phyloP scores from a whole-genome alignment of 2,113 vertebrate genomes.

The Rhadina sibilatrix region DNA sequence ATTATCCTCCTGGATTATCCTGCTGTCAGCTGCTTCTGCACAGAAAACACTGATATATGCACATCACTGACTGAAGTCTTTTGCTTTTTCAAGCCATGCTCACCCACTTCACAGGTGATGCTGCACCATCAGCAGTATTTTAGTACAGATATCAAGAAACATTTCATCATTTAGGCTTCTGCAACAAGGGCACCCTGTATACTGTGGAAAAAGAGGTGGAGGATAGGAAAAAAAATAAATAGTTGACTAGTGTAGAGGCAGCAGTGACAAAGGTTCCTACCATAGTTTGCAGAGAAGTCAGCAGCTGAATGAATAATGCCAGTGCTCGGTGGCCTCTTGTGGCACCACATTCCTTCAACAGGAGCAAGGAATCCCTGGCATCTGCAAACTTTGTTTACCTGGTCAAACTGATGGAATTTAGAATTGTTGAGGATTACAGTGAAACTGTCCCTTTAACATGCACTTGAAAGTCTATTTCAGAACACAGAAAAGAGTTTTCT shows the following conservation, averaged over 20 bases:
- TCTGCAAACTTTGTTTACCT: neutral
- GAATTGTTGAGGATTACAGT: neutral
- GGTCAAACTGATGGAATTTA: neutral
- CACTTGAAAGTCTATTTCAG: neutral
- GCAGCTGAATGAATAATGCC: neutral
- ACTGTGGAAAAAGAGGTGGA: neutral
- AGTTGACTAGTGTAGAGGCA: neutral
- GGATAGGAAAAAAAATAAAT: neutral
- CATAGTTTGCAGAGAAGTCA: neutral
- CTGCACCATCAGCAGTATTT: slow-evolving; percentile 14
- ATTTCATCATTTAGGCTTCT: neutral
- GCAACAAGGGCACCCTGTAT: neutral
- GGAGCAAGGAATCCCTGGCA: neutral
- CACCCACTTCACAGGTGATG: neutral
- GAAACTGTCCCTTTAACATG: neutral
- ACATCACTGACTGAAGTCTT: neutral
- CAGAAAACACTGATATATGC: slow-evolving; percentile 20
- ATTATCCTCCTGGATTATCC: slow-evolving; percentile 47
- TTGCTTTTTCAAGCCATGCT: slow-evolving; percentile 4
- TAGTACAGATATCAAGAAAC: neutral
- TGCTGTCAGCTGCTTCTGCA: slow-evolving; percentile 12
- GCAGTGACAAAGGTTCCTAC: neutral
- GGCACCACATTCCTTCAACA: neutral
- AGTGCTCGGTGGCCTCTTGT: neutral
- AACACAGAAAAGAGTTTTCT: neutral